These are phyloP conservation scores for Rotaria macrura DNA, from an alignment of 2,888 invertebrate species.

Conservation along the genomic window DNA sequence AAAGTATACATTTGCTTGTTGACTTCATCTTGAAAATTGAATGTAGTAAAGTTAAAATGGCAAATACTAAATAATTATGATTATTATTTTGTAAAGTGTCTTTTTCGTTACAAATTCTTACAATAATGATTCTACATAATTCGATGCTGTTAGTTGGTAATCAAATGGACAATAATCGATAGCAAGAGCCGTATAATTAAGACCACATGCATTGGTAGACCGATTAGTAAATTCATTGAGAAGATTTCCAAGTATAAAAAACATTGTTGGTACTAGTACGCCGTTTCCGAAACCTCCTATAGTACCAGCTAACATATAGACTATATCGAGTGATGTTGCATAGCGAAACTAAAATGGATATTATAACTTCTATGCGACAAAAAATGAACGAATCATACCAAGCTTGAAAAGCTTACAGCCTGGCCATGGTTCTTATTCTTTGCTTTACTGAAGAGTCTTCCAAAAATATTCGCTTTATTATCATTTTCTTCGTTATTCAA, in stretches of 20 bases:
- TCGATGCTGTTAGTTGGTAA: not conserved
- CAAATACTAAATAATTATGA: not conserved
- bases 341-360: slow-evolving; percentile 41
- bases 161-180: not conserved
- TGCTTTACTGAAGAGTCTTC: not conserved
- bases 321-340: slow-evolving; percentile 39
- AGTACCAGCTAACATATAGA: slow-evolving; percentile 44
- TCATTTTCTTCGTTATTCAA: not conserved
- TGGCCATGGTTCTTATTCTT: not conserved
- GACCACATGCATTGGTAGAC: not conserved
- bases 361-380: not conserved
- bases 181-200: not conserved
- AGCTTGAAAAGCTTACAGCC: not conserved
- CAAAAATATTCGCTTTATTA: not conserved
- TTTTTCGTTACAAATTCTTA: not conserved
- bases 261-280: slow-evolving; percentile 43
- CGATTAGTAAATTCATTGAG: slow-evolving; percentile 42
- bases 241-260: slow-evolving; percentile 48
- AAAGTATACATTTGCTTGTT: not conserved
- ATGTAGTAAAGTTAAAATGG: not conserved
- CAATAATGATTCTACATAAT: not conserved
- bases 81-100: not conserved
- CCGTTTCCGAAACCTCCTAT: slow-evolving; percentile 42
- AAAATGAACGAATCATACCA: not conserved
- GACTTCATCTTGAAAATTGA: not conserved